Percentiles rank a stretch among this genome's conserved stretches.
Conservation (phyloP, 2,113 vertebrate genomes). For the Scatophagus argus region DNA sequence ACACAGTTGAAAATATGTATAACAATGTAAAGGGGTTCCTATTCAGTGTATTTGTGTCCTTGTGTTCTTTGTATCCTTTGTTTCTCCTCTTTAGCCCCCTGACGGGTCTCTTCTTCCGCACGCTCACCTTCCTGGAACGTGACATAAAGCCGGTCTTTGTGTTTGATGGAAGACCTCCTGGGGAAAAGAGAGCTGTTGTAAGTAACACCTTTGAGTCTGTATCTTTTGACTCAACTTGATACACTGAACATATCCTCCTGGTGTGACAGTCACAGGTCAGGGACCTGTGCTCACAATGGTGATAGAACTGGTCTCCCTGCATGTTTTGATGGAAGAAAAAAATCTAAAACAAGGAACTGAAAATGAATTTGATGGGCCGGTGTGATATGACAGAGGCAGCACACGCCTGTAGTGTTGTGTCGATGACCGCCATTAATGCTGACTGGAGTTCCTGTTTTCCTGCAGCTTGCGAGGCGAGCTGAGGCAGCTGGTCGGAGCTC, state of each 20-base stretch:
- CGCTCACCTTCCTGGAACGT: conserved; percentile 84
- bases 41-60: neutral
- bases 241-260: neutral
- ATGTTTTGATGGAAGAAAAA: neutral
- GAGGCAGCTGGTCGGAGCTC: conserved; percentile 66
- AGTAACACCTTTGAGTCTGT: conserved; percentile 44
- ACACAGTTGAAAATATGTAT: too few species aligned
- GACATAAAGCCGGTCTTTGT: conserved; percentile 87
- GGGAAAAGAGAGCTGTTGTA: conserved; percentile 80
- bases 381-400: neutral
- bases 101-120: conserved; percentile 83
- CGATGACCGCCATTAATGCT: neutral
- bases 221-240: neutral
- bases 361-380: neutral
- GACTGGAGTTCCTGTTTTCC: neutral
- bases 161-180: conserved; percentile 83
- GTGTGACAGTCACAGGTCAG: neutral
- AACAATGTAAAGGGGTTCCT: neutral
- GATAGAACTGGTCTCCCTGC: neutral
- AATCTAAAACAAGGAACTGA: neutral
- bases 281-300: neutral
- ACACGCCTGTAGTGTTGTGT: neutral
- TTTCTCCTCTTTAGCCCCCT: conserved; percentile 70
- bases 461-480: conserved; percentile 83
- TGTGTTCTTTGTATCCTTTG: neutral